Evolutionary conservation across 2,113 vertebrate species (phyloP), one percentile per base, ranked within the genome.

Genomic region (Triplophysa rosa): DNA sequence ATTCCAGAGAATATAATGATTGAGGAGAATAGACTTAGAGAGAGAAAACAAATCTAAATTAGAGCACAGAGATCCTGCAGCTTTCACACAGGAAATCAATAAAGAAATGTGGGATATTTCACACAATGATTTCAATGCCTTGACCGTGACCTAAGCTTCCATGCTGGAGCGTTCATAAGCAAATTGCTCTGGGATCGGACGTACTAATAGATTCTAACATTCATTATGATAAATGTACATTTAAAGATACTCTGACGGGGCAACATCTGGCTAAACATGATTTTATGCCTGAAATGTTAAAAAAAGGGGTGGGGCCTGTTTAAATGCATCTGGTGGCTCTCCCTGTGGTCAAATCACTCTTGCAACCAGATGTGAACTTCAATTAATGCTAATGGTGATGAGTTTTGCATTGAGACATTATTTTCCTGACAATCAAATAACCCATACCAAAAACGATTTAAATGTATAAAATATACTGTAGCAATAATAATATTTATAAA

Each of bases 71-170:
- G 23, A 76, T 76, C 78, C 78, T 70, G 78, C 77, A 62, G 49
- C 71, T 29, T 26, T 29, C 45, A 67, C 70, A 74, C 82, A 42
- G 80, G 68, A 66, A 83, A 83, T 67, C 74, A 71, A 82, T 84
- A 78, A 61, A 66, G 45, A 14, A 58, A 42, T 40, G n/a, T 65
- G 71, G 45, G 73, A 52, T 49, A 56, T 77, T 77, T 47, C 71
- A 82, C 67, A 59, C 65, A 42, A 82, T 78, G 80, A 80, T 64
- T 76, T 71, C 49, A 17, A 52, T 64, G 81, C 33, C 72, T 80
- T 71, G 45, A 59, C 64, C 24, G 11, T 80, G 76, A 84, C 77
- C 76, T 73, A 79, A 63, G 58, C 72, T 68, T 65, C 59, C 45
- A 64, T 17, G 1, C 73, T 29, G 16, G 64, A 65, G 16, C 74